Evolutionary conservation across 2,113 vertebrate genomes (phyloP).

Genomic region (Ariopsis seemanni): DNA sequence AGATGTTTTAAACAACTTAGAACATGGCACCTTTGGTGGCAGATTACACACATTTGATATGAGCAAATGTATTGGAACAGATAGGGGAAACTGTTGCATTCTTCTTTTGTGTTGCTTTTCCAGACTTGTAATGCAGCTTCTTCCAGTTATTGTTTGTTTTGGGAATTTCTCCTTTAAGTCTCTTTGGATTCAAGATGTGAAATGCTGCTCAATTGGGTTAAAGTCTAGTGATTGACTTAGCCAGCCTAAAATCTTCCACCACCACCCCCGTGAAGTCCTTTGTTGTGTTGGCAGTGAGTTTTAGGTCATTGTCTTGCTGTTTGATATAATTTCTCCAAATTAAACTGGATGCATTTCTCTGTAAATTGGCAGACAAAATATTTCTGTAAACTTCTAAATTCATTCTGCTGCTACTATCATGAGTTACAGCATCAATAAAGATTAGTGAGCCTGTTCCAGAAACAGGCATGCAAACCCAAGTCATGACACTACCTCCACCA

Average conservation of each 20-base stretch:
- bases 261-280: neutral
- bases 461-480: neutral
- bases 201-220: neutral
- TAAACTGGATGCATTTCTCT: neutral
- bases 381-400: neutral
- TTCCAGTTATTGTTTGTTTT: neutral
- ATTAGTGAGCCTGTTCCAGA: neutral
- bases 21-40: neutral
- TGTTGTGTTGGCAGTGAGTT: neutral
- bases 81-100: neutral
- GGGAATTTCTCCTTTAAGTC: neutral
- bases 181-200: neutral
- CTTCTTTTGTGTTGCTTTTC: neutral
- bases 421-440: neutral
- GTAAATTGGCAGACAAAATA: too few relatives aligned
- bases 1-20: neutral
- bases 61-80: neutral
- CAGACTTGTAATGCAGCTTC: neutral
- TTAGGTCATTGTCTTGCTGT: neutral
- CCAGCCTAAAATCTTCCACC: neutral
- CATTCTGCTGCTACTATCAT: neutral
- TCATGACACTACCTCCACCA: too few relatives aligned
- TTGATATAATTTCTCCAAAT: neutral
- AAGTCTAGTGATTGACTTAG: neutral
- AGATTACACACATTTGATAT: neutral